phyloP scores from a whole-genome alignment of 2,113 vertebrate genomes.

The Rhegmatorhina hoffmannsi region DNA sequence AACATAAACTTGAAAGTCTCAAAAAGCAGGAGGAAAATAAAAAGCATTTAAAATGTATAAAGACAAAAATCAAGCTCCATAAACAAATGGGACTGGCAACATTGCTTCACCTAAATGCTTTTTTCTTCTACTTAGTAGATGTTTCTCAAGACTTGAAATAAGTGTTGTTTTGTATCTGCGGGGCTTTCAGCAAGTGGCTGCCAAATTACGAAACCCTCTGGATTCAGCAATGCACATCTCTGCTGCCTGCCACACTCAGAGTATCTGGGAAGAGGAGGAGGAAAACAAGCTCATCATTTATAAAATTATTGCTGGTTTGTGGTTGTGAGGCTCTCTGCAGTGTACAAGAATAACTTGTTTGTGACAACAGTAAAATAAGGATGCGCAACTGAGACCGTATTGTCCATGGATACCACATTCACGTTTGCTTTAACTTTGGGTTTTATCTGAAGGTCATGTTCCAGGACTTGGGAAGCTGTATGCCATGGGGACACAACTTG shows the following conservation, averaged over 20 bases:
- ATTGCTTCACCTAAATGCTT: constrained; percentile 53
- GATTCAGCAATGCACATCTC: constrained; percentile 47
- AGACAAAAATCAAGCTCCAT: neutral
- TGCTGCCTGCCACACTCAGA: neutral
- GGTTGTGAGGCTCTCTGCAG: constrained; percentile 27
- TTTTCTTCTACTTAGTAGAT: constrained; percentile 21
- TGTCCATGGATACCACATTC: neutral
- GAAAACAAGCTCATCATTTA: constrained; percentile 59
- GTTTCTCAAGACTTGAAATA: constrained; percentile 59
- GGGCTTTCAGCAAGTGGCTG: constrained; percentile 42
- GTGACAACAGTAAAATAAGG: neutral
- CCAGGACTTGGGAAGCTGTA: neutral
- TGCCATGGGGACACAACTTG: neutral
- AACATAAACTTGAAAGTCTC: constrained; percentile 11
- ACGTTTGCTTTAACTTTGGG: accelerated
- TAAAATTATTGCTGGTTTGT: constrained; percentile 58
- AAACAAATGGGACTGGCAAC: constrained; percentile 22
- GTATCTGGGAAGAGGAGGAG: constrained; percentile 19
- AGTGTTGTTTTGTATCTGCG: constrained; percentile 47
- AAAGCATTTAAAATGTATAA: constrained; percentile 20
- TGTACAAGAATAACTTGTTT: constrained; percentile 35
- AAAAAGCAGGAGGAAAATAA: constrained; percentile 2
- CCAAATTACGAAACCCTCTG: constrained; percentile 35
- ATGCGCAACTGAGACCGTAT: neutral
- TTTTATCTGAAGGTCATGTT: neutral